Evolutionary conservation across 2,888 invertebrate genomes (phyloP).

Genomic region (Tiliacea aurago): DNA sequence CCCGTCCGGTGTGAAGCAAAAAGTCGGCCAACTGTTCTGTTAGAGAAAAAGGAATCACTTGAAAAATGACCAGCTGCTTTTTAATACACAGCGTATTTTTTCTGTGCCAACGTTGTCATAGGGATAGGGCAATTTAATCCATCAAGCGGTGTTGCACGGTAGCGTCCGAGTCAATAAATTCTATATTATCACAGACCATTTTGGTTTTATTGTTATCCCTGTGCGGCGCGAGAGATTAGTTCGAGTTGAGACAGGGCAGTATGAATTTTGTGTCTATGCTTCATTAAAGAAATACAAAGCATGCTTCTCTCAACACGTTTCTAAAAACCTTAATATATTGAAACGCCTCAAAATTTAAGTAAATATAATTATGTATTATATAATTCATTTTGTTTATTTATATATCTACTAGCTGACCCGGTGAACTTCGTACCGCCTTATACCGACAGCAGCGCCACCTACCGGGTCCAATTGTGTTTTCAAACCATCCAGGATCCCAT

Average conservation of each 20-base stretch:
- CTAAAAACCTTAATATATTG: not conserved
- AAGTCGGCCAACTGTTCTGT: conserved; percentile 82
- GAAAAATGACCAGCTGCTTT: conserved; percentile 91
- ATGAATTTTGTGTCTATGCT: conserved; percentile 48
- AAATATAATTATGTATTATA: too few species aligned
- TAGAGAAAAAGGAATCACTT: conserved; percentile 89
- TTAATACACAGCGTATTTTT: conserved; percentile 89
- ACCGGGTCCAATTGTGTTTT: too few species aligned
- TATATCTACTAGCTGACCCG: too few species aligned
- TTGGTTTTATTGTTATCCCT: conserved; percentile 87
- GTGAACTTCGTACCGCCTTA: too few species aligned
- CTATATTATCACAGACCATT: conserved; percentile 87
- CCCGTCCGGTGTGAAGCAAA: conserved; percentile 69
- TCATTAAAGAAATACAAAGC: conserved; percentile 19
- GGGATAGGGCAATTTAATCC: conserved; percentile 91
- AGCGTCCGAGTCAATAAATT: conserved; percentile 88
- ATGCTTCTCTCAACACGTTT: not conserved
- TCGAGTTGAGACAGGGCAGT: conserved; percentile 63
- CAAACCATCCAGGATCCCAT: too few species aligned
- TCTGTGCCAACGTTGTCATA: conserved; percentile 90
- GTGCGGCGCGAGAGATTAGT: conserved; percentile 80
- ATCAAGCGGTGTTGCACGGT: conserved; percentile 85
- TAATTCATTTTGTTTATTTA: too few species aligned
- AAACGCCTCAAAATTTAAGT: not conserved
- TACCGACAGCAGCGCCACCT: too few species aligned